Evolutionary conservation across 2,113 vertebrate genomes (phyloP).

Genomic region (Gopherus flavomarginatus): DNA sequence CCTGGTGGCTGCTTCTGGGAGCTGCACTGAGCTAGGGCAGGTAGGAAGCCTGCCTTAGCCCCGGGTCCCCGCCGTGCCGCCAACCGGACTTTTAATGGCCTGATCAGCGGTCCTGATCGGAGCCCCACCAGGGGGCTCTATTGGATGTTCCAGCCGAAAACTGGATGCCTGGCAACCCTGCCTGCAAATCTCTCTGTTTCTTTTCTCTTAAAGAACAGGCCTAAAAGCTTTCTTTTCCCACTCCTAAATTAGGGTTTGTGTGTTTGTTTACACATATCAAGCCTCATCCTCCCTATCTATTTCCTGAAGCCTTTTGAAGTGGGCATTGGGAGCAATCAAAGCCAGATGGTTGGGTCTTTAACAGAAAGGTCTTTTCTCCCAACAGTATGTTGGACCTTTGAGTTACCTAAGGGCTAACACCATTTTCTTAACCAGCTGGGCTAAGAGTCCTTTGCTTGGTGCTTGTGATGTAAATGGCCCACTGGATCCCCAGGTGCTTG

Average conservation of each 20-base stretch:
- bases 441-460: neutral
- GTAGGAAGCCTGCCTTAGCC: no score
- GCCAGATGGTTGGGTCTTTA: neutral
- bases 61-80: no score
- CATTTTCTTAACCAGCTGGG: no score
- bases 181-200: neutral
- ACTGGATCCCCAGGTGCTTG: neutral
- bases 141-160: no score
- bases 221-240: neutral
- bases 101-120: no score
- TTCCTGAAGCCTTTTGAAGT: neutral
- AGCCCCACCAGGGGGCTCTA: no score
- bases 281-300: neutral
- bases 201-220: neutral
- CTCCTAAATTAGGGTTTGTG: neutral
- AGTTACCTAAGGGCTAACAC: neutral
- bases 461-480: neutral
- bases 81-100: no score
- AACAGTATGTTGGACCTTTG: neutral
- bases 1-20: no score
- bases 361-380: neutral
- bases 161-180: no score
- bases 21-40: no score
- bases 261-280: neutral
- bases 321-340: neutral